phyloP scores from a whole-genome alignment of 1,140 invertebrate species.

The Nomia melanderi region DNA sequence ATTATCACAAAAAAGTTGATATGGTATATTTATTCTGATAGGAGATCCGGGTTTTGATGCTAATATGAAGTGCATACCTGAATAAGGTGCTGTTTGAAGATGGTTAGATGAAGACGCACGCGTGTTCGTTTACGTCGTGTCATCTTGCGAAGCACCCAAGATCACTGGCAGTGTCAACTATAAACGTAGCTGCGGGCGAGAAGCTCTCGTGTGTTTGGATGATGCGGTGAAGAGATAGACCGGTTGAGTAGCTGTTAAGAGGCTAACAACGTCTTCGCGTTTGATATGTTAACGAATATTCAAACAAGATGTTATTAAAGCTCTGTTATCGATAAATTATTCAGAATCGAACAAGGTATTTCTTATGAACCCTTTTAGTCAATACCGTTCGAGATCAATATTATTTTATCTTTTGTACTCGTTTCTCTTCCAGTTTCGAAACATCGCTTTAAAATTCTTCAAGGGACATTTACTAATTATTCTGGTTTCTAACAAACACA shows the following conservation, averaged over 20 bases:
- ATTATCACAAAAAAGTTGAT: no score
- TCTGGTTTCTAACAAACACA: no score
- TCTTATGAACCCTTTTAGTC: background rate
- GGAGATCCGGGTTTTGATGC: background rate
- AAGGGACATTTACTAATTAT: background rate
- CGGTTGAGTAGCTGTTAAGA: constrained; percentile 49
- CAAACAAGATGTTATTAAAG: background rate
- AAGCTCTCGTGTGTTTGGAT: constrained; percentile 49
- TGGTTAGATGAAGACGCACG: constrained; percentile 37
- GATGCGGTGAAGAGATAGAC: constrained; percentile 38
- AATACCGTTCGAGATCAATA: no score
- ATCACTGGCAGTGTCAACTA: constrained; percentile 26
- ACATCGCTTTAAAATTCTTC: background rate
- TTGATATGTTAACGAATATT: constrained; percentile 37
- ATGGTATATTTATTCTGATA: background rate
- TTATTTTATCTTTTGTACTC: no score
- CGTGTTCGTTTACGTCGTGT: constrained; percentile 45
- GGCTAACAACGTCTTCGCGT: constrained; percentile 52
- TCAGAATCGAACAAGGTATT: no score
- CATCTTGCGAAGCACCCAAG: constrained; percentile 18
- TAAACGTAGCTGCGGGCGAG: constrained; percentile 41
- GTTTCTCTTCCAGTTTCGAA: background rate
- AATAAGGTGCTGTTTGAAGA: constrained; percentile 8
- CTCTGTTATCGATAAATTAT: background rate
- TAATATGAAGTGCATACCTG: no score